A percentile compares a stretch with the other conserved stretches of the same genome.
Conservation (phyloP, 2,888 invertebrate species). For the Boloria euphrosyne region DNA sequence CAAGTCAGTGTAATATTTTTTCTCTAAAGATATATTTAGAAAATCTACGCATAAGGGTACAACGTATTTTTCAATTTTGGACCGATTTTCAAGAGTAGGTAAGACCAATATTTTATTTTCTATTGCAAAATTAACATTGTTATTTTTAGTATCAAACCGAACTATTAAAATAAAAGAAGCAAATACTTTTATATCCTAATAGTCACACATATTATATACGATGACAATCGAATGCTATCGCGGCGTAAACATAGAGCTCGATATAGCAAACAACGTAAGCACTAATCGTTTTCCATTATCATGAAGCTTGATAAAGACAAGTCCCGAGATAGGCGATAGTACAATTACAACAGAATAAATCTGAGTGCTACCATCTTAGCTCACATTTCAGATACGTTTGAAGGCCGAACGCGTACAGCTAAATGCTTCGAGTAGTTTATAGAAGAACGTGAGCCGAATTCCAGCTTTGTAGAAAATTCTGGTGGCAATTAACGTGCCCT, state of each 20-base stretch:
- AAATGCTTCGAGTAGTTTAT: conserved; percentile 71
- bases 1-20: too few relatives aligned
- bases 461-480: conserved; percentile 47
- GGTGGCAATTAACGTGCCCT: conserved; percentile 45
- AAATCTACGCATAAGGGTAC: too few relatives aligned
- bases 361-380: conserved; percentile 52
- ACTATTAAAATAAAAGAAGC: too few relatives aligned
- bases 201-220: too few relatives aligned
- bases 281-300: conserved; percentile 27
- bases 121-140: too few relatives aligned
- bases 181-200: too few relatives aligned
- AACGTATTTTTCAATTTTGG: too few relatives aligned
- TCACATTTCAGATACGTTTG: conserved; percentile 53
- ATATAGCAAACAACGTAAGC: neutral
- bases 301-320: conserved; percentile 21
- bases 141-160: too few relatives aligned
- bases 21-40: too few relatives aligned
- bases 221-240: neutral
- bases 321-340: conserved; percentile 14
- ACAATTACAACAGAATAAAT: conserved; percentile 55
- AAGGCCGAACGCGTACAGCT: conserved; percentile 61
- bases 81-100: too few relatives aligned
- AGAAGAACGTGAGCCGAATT: conserved; percentile 69
- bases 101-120: too few relatives aligned
- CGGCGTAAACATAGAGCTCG: neutral